phyloP scores from a whole-genome alignment of 2,113 vertebrate species.

The Menura novaehollandiae region DNA sequence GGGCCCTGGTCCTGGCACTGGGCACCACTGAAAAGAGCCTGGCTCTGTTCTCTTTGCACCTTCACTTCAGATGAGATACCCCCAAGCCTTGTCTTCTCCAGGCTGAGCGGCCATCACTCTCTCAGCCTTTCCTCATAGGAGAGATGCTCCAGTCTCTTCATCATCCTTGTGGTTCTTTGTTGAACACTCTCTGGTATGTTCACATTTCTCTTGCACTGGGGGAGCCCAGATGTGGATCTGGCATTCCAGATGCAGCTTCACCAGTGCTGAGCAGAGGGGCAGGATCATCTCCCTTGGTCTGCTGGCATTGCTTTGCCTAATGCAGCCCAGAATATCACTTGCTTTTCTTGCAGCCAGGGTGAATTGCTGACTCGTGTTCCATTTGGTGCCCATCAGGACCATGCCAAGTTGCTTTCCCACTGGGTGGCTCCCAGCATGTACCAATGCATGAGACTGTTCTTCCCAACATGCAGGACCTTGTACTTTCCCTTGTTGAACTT shows the following conservation, averaged over 20 bases:
- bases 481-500: background rate
- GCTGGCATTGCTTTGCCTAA: background rate
- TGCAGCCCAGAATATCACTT: background rate
- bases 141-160: background rate
- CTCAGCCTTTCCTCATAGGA: background rate
- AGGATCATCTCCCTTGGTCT: background rate
- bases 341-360: background rate
- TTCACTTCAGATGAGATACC: background rate
- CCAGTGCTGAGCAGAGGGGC: background rate
- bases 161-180: background rate
- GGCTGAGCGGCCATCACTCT: background rate
- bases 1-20: background rate
- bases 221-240: background rate
- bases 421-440: background rate
- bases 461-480: background rate
- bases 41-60: accelerated
- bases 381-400: background rate
- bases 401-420: background rate
- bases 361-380: background rate
- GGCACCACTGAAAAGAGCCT: background rate
- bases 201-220: background rate
- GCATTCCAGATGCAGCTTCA: background rate
- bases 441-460: background rate
- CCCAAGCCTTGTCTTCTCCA: background rate
- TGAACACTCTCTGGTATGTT: background rate